A percentile compares a stretch with the other conserved stretches of the same genome.
phyloP scores from a whole-genome alignment of 2,113 vertebrate genomes.

The Carettochelys insculpta region DNA sequence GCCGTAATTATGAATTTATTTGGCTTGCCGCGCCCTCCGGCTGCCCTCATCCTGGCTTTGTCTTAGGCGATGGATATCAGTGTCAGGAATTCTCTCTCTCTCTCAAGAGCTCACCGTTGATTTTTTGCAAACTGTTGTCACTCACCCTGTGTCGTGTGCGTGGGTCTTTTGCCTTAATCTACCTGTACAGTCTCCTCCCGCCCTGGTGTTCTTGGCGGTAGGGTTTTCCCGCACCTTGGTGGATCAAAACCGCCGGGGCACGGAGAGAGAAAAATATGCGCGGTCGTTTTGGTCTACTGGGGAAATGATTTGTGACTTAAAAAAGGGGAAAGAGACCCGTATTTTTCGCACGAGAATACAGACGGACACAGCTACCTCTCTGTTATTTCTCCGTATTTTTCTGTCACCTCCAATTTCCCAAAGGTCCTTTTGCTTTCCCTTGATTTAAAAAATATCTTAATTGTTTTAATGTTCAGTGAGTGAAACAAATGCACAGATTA shows the following conservation, averaged over 20 bases:
- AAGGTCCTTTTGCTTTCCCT: not conserved
- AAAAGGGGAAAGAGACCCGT: not conserved
- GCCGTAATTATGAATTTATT: not conserved
- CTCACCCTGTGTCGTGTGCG: not conserved
- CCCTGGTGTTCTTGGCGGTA: not conserved
- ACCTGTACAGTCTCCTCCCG: not conserved
- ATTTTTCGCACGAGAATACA: no score
- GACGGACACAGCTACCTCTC: no score
- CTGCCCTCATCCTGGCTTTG: not conserved
- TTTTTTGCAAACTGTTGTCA: not conserved
- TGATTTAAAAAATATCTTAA: not conserved
- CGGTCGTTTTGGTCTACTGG: not conserved
- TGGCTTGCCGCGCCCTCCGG: not conserved
- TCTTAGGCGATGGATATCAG: not conserved
- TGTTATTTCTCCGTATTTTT: not conserved
- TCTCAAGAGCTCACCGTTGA: no score
- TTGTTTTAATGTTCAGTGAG: not conserved
- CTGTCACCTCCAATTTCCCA: not conserved
- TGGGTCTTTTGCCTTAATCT: not conserved
- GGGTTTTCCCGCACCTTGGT: not conserved
- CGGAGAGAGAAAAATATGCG: not conserved
- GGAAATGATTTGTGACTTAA: not conserved
- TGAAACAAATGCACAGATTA: no score
- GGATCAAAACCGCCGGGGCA: not conserved
- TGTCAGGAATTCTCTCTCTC: no score